Evolutionary conservation across 2,888 invertebrate species (phyloP).

Genomic region (Agrochola lychnidis): DNA sequence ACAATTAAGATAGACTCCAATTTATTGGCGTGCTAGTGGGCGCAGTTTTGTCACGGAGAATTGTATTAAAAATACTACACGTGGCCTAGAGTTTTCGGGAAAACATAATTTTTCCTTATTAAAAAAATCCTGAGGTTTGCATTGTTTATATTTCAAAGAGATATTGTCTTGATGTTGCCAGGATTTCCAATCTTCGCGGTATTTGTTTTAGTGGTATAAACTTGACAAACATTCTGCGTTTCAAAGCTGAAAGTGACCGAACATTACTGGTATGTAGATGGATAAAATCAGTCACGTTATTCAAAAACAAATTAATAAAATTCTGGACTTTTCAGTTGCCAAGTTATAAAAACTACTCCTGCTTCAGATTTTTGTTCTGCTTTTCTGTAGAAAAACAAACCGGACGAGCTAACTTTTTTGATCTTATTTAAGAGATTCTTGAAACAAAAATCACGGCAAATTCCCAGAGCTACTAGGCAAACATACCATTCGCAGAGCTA

Average conservation of each 20-base stretch:
- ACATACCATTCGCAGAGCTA: slow-evolving; percentile 54
- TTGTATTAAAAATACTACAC: slow-evolving; percentile 8
- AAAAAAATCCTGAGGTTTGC: too few species aligned
- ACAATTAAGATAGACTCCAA: slow-evolving; percentile 54
- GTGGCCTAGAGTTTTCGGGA: background rate
- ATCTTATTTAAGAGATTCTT: slow-evolving; percentile 42
- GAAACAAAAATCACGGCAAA: slow-evolving; percentile 45
- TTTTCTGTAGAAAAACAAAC: slow-evolving; percentile 8
- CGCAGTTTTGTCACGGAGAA: slow-evolving; percentile 17
- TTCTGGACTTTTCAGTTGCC: slow-evolving; percentile 2
- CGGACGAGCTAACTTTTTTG: slow-evolving; percentile 13
- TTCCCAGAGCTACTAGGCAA: slow-evolving; percentile 54
- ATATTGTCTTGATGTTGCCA: background rate
- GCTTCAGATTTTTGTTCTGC: background rate
- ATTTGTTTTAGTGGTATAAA: background rate
- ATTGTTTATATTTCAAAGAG: background rate
- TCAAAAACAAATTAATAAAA: background rate
- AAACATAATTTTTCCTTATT: background rate
- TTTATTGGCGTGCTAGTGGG: slow-evolving; percentile 36
- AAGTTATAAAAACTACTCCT: slow-evolving; percentile 1
- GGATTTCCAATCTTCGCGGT: background rate
- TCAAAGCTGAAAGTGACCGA: background rate
- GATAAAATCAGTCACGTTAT: background rate
- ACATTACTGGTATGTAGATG: background rate
- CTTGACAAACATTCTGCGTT: background rate